Percentiles rank a stretch among this genome's conserved stretches.
phyloP scores from a whole-genome alignment of 2,113 vertebrate species.

The Cephalopholis sonnerati region DNA sequence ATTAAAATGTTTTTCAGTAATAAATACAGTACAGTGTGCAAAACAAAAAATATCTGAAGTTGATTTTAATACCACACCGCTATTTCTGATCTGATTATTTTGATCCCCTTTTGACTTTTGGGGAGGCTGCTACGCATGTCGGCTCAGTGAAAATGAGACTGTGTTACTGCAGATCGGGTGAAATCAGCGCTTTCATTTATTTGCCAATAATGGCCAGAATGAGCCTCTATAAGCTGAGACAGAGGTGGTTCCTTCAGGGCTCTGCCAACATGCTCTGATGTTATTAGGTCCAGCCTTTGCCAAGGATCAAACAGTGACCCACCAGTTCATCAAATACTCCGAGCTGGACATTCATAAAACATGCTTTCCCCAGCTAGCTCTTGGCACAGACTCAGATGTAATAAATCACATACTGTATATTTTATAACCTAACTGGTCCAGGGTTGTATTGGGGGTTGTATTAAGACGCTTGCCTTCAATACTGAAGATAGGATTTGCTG shows the following conservation, averaged over 20 bases:
- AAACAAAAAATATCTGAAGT: background rate
- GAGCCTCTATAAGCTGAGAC: constrained; percentile 20
- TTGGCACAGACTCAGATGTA: constrained; percentile 78
- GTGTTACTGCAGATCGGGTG: background rate
- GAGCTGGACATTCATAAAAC: constrained; percentile 84
- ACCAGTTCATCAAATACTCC: constrained; percentile 82
- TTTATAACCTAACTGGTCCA: constrained; percentile 80
- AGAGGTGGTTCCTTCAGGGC: constrained; percentile 54
- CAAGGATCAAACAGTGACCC: constrained; percentile 81
- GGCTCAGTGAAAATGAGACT: constrained; percentile 7
- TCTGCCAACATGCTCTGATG: constrained; percentile 59
- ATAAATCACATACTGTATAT: constrained; percentile 86
- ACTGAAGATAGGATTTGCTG: constrained; percentile 53
- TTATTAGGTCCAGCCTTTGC: constrained; percentile 74
- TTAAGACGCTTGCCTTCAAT: constrained; percentile 70
- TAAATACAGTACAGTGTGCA: background rate
- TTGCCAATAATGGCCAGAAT: constrained; percentile 44
- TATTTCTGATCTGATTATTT: constrained; percentile 1
- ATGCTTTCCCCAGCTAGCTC: constrained; percentile 79
- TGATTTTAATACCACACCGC: background rate
- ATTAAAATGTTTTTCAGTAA: background rate
- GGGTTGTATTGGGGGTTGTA: constrained; percentile 70
- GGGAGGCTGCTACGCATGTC: background rate
- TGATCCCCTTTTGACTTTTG: background rate
- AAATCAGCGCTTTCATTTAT: constrained; percentile 57